phyloP scores from a whole-genome alignment of 2,113 vertebrate species.

The Pseudopipra pipra region DNA sequence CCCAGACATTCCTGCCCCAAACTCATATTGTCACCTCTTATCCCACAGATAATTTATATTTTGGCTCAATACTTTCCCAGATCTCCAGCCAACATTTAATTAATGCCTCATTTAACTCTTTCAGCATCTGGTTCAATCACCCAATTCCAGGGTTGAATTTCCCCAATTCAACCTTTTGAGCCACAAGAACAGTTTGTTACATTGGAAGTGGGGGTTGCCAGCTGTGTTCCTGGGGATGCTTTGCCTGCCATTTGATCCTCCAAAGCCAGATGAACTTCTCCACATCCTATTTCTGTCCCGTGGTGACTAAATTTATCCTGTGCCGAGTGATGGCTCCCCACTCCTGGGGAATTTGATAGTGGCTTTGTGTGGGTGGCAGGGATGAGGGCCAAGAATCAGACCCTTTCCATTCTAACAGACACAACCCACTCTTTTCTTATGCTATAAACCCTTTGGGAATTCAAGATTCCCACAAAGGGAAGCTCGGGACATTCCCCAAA shows the following conservation, averaged over 20 bases:
- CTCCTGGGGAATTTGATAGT: neutral
- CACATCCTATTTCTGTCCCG: neutral
- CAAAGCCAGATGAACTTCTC: neutral
- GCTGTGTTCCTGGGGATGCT: neutral
- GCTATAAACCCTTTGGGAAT: neutral
- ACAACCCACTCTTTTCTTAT: neutral
- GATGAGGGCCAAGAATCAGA: neutral
- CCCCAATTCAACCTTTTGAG: neutral
- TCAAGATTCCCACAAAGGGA: neutral
- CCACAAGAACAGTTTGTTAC: rapidly evolving
- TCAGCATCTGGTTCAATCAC: rapidly evolving
- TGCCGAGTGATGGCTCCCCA: neutral
- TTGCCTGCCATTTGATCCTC: conserved; percentile 20
- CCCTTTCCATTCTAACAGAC: neutral
- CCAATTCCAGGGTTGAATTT: neutral
- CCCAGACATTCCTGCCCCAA: neutral
- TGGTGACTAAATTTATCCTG: neutral
- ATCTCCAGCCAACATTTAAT: neutral
- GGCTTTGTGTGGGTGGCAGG: conserved; percentile 18
- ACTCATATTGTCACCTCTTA: neutral
- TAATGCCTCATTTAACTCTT: neutral
- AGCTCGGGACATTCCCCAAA: neutral
- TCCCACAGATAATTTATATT: neutral
- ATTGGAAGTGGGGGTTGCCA: neutral
- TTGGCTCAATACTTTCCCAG: neutral